phyloP scores from a whole-genome alignment of 2,113 vertebrate genomes.

The Promerops cafer region DNA sequence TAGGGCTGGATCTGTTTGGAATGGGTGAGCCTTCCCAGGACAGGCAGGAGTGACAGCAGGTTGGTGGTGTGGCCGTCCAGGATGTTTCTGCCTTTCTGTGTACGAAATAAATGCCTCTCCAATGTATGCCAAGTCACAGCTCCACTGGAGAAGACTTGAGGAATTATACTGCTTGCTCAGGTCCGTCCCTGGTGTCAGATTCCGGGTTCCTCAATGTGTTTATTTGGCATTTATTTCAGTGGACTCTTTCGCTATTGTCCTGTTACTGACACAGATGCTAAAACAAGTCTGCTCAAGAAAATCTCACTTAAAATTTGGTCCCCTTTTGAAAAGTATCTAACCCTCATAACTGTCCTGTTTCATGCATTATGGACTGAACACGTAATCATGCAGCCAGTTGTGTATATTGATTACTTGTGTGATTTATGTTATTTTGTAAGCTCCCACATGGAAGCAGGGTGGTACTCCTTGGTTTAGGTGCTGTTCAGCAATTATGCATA shows the following conservation, averaged over 20 bases:
- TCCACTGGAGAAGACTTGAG: neutral
- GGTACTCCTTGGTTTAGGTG: neutral
- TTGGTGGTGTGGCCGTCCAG: neutral
- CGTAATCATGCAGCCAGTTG: neutral
- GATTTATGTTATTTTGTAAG: neutral
- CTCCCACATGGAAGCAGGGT: neutral
- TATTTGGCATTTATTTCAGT: neutral
- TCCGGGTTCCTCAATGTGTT: neutral
- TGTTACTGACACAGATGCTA: neutral
- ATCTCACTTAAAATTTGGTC: neutral
- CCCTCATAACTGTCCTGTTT: neutral
- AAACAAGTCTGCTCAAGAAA: neutral
- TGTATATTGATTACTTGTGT: neutral
- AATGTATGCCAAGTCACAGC: fast-evolving
- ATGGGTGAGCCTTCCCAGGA: neutral
- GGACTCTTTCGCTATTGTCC: neutral
- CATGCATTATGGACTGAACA: neutral
- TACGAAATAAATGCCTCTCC: neutral
- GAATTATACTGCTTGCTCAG: neutral
- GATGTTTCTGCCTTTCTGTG: neutral
- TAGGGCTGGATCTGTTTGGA: neutral
- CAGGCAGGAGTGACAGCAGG: neutral
- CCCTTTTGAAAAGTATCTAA: neutral
- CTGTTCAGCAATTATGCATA: neutral
- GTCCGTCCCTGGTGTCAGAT: neutral